Percentiles rank a stretch among this genome's conserved stretches.
These are phyloP conservation scores for Drosophila parabipectinata DNA, from an alignment of 1,140 invertebrate genomes.

Conservation along the genomic window DNA sequence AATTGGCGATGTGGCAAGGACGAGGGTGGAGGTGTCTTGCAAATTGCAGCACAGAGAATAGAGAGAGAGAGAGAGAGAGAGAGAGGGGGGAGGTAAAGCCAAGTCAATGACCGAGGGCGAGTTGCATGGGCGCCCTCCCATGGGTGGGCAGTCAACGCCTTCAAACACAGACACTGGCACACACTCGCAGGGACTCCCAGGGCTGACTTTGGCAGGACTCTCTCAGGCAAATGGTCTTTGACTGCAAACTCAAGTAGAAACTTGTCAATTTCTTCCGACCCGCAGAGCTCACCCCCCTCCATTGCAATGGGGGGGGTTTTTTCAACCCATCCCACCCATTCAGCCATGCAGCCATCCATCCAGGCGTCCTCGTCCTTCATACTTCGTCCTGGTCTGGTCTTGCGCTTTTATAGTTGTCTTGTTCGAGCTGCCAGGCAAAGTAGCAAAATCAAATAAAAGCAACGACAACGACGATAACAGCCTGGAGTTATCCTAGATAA, in stretches of 20 bases:
- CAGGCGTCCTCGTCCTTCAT: conserved; percentile 8
- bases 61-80: neutral
- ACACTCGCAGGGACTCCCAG: neutral
- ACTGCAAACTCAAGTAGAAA: conserved; percentile 78
- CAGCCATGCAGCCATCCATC: conserved; percentile 16
- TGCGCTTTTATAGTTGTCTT: conserved; percentile 75
- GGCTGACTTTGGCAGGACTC: neutral
- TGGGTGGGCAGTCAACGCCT: neutral
- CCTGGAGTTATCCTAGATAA: conserved; percentile 25
- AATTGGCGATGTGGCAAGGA: conserved; percentile 43
- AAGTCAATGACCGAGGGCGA: conserved; percentile 72
- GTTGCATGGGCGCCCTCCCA: conserved; percentile 8
- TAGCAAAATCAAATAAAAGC: conserved; percentile 59
- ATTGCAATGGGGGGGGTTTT: too few relatives aligned
- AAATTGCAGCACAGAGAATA: conserved; percentile 62
- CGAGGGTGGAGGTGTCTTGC: conserved; percentile 15
- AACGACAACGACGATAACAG: neutral
- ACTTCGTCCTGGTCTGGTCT: conserved; percentile 11
- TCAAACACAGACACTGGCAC: neutral
- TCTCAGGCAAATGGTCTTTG: conserved; percentile 61
- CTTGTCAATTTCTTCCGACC: conserved; percentile 72
- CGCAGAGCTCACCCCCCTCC: neutral
- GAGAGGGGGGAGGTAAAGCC: conserved; percentile 6
- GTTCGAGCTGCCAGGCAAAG: conserved; percentile 42
- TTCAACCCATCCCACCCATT: neutral